Percentiles rank a stretch among this genome's conserved stretches.
Evolutionary conservation across 1,140 invertebrate genomes (phyloP).

Genomic region (Psilanteris sp.): DNA sequence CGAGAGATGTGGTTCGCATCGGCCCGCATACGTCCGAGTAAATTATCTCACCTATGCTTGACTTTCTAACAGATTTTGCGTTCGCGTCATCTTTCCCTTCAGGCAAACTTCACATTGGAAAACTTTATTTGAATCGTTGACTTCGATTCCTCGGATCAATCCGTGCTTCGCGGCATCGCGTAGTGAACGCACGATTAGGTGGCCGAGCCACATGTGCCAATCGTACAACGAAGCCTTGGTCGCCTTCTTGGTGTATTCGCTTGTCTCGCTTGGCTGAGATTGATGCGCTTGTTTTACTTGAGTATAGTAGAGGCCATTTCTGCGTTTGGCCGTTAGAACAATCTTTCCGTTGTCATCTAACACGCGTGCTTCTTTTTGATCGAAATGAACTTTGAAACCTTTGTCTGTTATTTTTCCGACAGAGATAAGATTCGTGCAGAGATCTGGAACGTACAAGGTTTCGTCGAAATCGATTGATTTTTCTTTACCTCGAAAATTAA

Average conservation of each 20-base stretch:
- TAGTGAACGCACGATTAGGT: not conserved
- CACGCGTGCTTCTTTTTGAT: not conserved
- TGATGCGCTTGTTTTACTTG: not conserved
- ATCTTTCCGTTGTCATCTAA: not conserved
- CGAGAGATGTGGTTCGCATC: not conserved
- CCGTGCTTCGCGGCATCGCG: not conserved
- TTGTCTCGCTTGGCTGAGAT: not conserved
- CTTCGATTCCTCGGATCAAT: not conserved
- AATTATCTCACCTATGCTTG: not conserved
- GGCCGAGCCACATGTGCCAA: slow-evolving; percentile 1
- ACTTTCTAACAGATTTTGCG: not conserved
- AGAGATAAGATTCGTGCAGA: slow-evolving; percentile 3
- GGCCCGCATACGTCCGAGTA: slow-evolving; percentile 4
- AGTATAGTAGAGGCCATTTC: not conserved
- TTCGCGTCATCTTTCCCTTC: not conserved
- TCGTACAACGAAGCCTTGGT: not conserved
- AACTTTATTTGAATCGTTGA: not conserved
- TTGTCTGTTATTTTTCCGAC: slow-evolving; percentile 4
- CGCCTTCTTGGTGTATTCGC: not conserved
- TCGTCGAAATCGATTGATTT: not conserved
- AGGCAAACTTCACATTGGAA: slow-evolving; percentile 3
- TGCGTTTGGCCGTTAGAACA: not conserved
- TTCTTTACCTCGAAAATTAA: not conserved
- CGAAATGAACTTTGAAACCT: not conserved
- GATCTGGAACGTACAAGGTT: slow-evolving; percentile 1